Evolutionary conservation across 23 tunicate genomes (phyloP).

Genomic region (Halocynthia roretzi): DNA sequence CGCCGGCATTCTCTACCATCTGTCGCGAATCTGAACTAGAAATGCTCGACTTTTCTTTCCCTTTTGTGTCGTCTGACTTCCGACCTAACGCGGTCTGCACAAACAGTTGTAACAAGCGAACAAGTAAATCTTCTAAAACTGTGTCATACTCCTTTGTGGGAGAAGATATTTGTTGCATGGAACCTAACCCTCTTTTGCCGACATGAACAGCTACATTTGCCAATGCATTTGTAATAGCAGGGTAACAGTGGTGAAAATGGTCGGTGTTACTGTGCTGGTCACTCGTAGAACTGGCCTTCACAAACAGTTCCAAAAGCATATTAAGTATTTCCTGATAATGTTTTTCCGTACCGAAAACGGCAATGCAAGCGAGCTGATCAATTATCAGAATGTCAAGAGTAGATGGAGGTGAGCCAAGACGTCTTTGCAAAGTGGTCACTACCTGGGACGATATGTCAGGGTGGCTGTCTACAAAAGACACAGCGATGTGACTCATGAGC

Average conservation of each 20-base stretch:
- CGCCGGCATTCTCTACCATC: constrained; percentile 53
- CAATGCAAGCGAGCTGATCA: constrained; percentile 72
- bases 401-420: constrained; percentile 56
- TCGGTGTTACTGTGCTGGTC: not conserved
- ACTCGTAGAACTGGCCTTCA: constrained; percentile 55
- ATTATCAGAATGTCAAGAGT: constrained; percentile 58
- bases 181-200: not conserved
- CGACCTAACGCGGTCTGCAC: constrained; percentile 80
- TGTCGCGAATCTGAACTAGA: constrained; percentile 19
- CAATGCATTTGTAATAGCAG: constrained; percentile 76
- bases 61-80: constrained; percentile 29
- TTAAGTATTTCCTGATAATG: constrained; percentile 54
- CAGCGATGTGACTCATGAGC: constrained; percentile 58
- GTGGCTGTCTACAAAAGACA: constrained; percentile 13
- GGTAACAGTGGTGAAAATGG: constrained; percentile 50
- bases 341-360: constrained; percentile 65
- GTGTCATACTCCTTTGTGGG: not conserved
- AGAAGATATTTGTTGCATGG: not conserved
- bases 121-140: constrained; percentile 56
- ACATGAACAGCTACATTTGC: constrained; percentile 53
- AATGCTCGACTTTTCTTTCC: constrained; percentile 39
- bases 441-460: constrained; percentile 30
- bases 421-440: constrained; percentile 65
- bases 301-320: constrained; percentile 71
- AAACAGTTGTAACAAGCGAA: constrained; percentile 66